Evolutionary conservation across 1,140 invertebrate genomes (phyloP), one percentile per base, ranked within the genome.

Genomic region (Megalopta genalis): DNA sequence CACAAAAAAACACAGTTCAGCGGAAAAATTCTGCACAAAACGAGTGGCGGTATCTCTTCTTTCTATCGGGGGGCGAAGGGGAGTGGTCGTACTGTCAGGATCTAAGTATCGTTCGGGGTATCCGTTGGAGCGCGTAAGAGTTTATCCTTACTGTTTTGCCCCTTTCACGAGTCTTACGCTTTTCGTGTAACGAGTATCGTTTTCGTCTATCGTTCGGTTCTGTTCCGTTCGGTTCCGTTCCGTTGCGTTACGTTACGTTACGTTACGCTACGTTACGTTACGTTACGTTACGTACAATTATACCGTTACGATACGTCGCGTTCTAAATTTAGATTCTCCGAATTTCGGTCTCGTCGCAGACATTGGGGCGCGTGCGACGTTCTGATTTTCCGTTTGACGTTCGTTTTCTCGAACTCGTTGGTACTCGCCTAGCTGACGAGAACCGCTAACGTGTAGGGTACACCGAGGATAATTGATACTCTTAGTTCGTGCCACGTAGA

Each of bases 401-500:
- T 49, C 18, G 2, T 57, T 39, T 49, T 27, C 23, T 46, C 59
- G 32, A n/a, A 68, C 32, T 16, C 42, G 32, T 54, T 12, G 76
- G n/a, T 65, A 37, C 27, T 49, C 23, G 76, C 69, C 76, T 23
- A 4, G 67, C 7, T 27, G 54, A 60, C 71, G 77, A 62, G 70
- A 32, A 52, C 70, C 70, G 39, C 70, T 60, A 67, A 74, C 77
- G 73, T 68, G 79, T 77, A 77, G 64, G 74, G 74, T 70, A 70
- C 79, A 81, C 73, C 60, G 74, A 64, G 46, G 25, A 65, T 80
- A 79, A 65, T 77, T 37, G 80, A 72, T 78, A 67, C 67, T 66
- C 75, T 72, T 81, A 81, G 80, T 72, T 81, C 63, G 79, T 81
- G 79, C 79, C 79, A 81, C 62, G 79, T 81, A 81, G 79, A 77